These are phyloP conservation scores for Mesorhabditis spiculigera DNA, from an alignment of 2,888 invertebrate species.

Conservation along the genomic window DNA sequence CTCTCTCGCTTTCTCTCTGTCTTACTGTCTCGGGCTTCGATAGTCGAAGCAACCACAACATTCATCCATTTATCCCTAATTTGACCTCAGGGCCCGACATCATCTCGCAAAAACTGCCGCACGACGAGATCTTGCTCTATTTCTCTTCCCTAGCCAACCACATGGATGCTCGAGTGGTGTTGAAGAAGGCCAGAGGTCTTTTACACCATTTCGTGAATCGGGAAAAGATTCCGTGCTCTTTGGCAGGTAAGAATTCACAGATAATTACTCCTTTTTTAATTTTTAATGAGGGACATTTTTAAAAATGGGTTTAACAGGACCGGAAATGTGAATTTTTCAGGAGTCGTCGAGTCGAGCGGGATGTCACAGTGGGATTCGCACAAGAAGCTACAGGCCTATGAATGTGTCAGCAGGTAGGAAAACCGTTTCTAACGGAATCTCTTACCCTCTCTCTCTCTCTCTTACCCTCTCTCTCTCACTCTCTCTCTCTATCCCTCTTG, in stretches of 20 bases:
- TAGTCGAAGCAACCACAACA: no score
- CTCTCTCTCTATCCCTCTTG: no score
- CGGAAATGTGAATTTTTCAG: no score
- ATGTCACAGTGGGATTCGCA: constrained; percentile 52
- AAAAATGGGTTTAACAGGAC: no score
- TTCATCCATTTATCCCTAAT: neutral
- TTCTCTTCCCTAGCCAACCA: constrained; percentile 94
- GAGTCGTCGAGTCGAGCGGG: constrained; percentile 25
- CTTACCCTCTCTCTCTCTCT: neutral
- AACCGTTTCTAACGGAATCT: no score
- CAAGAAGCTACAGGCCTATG: constrained; percentile 36
- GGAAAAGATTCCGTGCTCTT: constrained; percentile 80
- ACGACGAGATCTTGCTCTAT: constrained; percentile 89
- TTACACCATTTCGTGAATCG: constrained; percentile 84
- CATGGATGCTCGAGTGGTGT: constrained; percentile 86
- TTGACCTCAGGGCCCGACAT: constrained; percentile 67
- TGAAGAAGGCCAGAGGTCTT: constrained; percentile 85
- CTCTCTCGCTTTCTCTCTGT: no score
- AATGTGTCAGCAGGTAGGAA: constrained; percentile 39
- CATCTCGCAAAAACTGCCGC: constrained; percentile 81
- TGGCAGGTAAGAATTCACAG: constrained; percentile 68
- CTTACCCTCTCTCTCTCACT: no score
- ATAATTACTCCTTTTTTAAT: no score
- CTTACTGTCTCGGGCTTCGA: no score
- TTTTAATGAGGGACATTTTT: no score